Conservation (phyloP, 2,888 invertebrate species). For the Parapristionchus giblindavisi region DNA sequence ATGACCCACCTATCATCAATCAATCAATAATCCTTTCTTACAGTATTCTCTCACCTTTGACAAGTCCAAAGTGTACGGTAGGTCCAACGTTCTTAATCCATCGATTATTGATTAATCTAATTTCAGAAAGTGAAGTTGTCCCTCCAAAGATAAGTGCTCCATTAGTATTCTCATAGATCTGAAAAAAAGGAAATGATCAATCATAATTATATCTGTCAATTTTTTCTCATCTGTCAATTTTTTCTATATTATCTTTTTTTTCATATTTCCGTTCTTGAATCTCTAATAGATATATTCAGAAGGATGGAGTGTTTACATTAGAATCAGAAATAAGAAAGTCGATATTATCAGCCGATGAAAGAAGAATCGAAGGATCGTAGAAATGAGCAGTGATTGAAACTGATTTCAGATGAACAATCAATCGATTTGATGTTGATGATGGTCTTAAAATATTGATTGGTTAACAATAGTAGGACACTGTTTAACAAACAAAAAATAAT, state of each 20-base stretch:
- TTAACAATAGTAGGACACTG: background rate
- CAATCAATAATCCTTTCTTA: background rate
- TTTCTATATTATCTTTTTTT: too few relatives aligned
- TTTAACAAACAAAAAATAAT: background rate
- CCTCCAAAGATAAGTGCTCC: constrained; percentile 29
- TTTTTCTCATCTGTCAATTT: background rate
- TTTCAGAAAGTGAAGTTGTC: constrained; percentile 2
- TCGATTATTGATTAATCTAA: constrained; percentile 1
- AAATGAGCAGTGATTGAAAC: constrained; percentile 23
- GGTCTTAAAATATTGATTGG: background rate
- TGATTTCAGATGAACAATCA: constrained; percentile 17
- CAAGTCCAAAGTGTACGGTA: constrained; percentile 34
- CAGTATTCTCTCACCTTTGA: background rate
- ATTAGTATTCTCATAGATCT: constrained; percentile 36
- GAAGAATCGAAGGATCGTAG: constrained; percentile 27
- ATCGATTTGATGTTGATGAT: background rate
- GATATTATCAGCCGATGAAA: constrained; percentile 15
- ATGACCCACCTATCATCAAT: constrained; percentile 1
- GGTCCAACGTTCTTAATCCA: constrained; percentile 33
- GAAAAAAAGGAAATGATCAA: too few relatives aligned
- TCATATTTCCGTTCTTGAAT: too few relatives aligned
- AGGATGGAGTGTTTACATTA: too few relatives aligned
- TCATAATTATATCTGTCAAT: too few relatives aligned
- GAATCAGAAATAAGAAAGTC: constrained; percentile 18
- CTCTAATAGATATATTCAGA: too few relatives aligned